These are phyloP conservation scores for Pyrrhosoma nymphula DNA, from an alignment of 2,888 invertebrate genomes.

Conservation along the genomic window DNA sequence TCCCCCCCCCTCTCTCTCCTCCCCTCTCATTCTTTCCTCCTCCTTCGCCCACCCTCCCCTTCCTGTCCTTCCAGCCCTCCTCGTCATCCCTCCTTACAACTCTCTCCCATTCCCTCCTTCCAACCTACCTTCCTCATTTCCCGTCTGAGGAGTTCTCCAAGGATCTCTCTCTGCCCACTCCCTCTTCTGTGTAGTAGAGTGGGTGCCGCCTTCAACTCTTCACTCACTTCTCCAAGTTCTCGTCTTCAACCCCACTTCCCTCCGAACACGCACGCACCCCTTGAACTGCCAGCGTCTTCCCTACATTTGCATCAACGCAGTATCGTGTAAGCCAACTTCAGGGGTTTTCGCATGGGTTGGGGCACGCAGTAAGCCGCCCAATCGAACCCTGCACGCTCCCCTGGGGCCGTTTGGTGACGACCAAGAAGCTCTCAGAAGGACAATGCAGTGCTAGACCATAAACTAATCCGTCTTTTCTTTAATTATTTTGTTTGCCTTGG, in stretches of 20 bases:
- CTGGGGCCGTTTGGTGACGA: too few relatives aligned
- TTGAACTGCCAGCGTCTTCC: not conserved
- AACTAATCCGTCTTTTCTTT: too few relatives aligned
- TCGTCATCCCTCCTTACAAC: not conserved
- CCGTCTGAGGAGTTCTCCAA: not conserved
- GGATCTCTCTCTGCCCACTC: not conserved
- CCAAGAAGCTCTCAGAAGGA: too few relatives aligned
- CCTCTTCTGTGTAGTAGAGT: not conserved
- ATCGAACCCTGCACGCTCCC: too few relatives aligned
- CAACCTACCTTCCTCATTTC: slow-evolving; percentile 9
- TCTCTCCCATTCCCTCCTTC: slow-evolving; percentile 68
- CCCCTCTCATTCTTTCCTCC: not conserved
- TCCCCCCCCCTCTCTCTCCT: not conserved
- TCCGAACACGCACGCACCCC: not conserved
- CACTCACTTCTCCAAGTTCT: not conserved
- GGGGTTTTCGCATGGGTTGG: too few relatives aligned
- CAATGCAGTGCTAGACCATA: too few relatives aligned
- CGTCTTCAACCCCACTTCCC: not conserved
- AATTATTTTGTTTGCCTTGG: too few relatives aligned
- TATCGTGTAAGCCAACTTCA: too few relatives aligned
- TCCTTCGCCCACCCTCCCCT: not conserved
- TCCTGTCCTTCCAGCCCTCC: not conserved
- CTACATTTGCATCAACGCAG: too few relatives aligned
- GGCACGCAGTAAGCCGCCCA: too few relatives aligned
- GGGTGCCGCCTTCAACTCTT: not conserved